A percentile compares a stretch with the other conserved stretches of the same genome.
phyloP scores from a whole-genome alignment of 2,113 vertebrate genomes.

The Anser cygnoides region DNA sequence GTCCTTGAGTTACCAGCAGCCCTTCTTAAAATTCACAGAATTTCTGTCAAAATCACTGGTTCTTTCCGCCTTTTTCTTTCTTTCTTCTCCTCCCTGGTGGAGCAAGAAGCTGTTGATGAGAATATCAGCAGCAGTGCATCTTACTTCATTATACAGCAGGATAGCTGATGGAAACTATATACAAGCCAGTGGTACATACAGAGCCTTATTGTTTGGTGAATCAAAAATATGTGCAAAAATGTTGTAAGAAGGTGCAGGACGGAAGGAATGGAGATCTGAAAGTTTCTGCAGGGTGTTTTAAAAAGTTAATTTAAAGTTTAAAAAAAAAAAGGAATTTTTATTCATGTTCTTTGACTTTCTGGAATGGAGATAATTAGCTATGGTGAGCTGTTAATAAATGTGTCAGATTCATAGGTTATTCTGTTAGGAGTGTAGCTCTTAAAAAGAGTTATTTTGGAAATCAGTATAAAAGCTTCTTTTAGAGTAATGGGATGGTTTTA shows the following conservation, averaged over 20 bases:
- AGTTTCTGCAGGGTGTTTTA: neutral
- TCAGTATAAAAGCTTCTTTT: conserved; percentile 52
- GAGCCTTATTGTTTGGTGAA: neutral
- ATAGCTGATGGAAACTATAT: neutral
- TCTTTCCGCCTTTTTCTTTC: neutral
- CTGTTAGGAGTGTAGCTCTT: neutral
- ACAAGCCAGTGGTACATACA: neutral
- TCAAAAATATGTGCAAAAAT: neutral
- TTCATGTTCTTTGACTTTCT: neutral
- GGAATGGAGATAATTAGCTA: neutral
- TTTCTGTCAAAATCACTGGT: neutral
- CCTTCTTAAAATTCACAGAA: neutral
- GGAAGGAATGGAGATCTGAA: neutral
- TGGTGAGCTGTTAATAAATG: neutral
- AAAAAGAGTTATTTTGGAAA: conserved; percentile 32
- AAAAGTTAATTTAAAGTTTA: neutral
- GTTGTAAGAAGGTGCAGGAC: neutral
- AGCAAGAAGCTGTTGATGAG: neutral
- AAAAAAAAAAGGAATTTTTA: neutral
- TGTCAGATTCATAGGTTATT: neutral
- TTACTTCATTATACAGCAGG: neutral
- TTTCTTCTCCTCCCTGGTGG: neutral
- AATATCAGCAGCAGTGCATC: neutral
- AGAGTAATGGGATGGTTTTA: neutral
- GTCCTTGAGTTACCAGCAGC: neutral